Conservation (phyloP, 2,797 vertebrate genomes). For the Propithecus deckenii region DNA sequence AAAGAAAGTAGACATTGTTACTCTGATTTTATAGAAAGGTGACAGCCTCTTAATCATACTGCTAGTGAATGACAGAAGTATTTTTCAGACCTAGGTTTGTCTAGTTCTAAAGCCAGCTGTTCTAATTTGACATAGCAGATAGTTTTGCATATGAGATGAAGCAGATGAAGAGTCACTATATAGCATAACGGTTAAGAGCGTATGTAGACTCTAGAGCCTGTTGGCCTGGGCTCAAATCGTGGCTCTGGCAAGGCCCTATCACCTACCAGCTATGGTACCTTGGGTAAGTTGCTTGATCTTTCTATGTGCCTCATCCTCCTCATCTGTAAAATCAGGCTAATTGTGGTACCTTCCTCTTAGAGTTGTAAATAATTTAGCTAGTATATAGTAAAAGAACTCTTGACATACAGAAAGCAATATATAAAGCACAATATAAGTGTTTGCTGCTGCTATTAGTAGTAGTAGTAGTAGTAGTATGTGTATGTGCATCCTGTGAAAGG, state of each 20-base stretch:
- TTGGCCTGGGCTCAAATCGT: neutral
- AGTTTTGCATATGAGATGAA: neutral
- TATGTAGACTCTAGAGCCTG: neutral
- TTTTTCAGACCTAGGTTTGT: neutral
- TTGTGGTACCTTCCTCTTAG: neutral
- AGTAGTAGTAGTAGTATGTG: neutral
- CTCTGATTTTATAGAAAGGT: neutral
- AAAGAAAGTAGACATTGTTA: neutral
- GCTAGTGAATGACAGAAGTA: neutral
- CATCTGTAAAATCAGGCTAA: neutral
- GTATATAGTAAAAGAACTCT: neutral
- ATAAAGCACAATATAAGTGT: neutral
- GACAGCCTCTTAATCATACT: neutral
- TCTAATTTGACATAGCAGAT: neutral
- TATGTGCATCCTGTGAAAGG: neutral
- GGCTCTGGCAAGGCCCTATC: neutral
- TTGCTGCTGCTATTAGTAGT: neutral
- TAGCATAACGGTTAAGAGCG: neutral
- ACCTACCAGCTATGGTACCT: neutral
- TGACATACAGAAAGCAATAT: neutral
- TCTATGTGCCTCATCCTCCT: neutral
- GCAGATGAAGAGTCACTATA: neutral
- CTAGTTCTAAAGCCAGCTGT: neutral
- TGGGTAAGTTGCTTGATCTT: neutral
- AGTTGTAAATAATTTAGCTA: slow-evolving; percentile 23